Base-by-base conservation (phyloP, 2,113 vertebrate species). In the Nesospiza acunhae region DNA sequence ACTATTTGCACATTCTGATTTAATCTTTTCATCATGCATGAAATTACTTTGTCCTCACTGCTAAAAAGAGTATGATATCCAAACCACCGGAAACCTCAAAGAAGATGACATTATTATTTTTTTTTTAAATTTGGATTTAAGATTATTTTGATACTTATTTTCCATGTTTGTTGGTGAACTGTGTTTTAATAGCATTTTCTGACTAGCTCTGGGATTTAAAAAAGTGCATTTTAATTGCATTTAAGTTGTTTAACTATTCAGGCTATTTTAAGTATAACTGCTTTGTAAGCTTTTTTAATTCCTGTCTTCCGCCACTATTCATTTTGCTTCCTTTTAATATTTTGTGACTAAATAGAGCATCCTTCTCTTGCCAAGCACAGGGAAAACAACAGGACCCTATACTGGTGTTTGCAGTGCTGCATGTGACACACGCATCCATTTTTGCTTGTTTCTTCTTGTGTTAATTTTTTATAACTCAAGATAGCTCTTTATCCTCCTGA, bases 381-480 rank as follows among this genome's bases (percentile, higher is more conserved):
- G 22, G 53, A 87, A 77, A 87, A 77, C n/a, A 93, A 59, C 49
- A 67, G 68, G 33, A 84, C n/a, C 37, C 14, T 84, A 41, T 49
- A 75, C 18, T 33, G n/a, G 66, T 35, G 6, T 52, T 63, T 93
- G 64, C 56, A 80, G 35, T 66, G 87, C 60, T 2, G 1, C 47
- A 66, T 13, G 92, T 97, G 93, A 94, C 92, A 93, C 64, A 39
- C 82, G 35, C 73, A 68, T 74, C 39, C 49, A 78, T 72, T 56
- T 76, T 76, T 70, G 44, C 47, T 55, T 37, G 59, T 83, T 97
- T 82, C 69, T 83, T 78, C 53, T 72, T 56, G 30, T 17, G 13
- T 47, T 85, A 82, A 96, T 95, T 95, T 69, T 97, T 97, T 96
- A 94, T 94, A 97, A 55, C 79, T 96, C 39, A 74, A 84, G 67